These are phyloP conservation scores for Ips typographus DNA, from an alignment of 1,140 invertebrate genomes.

Conservation along the genomic window DNA sequence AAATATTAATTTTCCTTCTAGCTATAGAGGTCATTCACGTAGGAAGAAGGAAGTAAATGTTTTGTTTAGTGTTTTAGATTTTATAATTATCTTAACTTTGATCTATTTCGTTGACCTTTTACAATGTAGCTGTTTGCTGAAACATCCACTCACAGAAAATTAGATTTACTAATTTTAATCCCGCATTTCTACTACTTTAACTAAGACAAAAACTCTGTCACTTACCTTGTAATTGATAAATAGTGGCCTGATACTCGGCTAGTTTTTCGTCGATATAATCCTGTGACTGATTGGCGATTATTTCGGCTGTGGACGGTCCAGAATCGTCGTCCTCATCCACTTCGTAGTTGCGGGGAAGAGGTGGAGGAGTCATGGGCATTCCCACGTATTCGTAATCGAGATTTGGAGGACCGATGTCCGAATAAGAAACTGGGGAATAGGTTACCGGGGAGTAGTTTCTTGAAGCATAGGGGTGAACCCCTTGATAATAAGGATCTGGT, in stretches of 20 bases:
- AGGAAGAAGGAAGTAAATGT: too few relatives aligned
- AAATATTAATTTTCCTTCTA: too few relatives aligned
- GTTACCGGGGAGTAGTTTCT: conserved; percentile 59
- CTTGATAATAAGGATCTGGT: conserved; percentile 45
- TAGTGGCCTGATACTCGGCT: conserved; percentile 89
- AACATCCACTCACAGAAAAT: not conserved
- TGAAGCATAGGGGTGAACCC: conserved; percentile 47
- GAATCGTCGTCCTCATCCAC: conserved; percentile 64
- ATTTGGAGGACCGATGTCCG: conserved; percentile 60
- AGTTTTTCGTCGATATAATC: conserved; percentile 93
- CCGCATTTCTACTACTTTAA: not conserved
- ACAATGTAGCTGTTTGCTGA: too few relatives aligned
- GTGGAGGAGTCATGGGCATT: conserved; percentile 66
- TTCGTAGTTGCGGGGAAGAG: conserved; percentile 53
- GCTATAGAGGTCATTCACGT: too few relatives aligned
- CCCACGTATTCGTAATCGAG: conserved; percentile 64
- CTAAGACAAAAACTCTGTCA: not conserved
- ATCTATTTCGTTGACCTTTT: too few relatives aligned
- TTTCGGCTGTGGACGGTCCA: conserved; percentile 83
- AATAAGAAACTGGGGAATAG: conserved; percentile 64
- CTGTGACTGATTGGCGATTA: conserved; percentile 89
- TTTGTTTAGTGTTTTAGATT: too few relatives aligned
- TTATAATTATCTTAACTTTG: too few relatives aligned
- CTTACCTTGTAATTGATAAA: conserved; percentile 83
- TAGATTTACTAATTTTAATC: not conserved